Base-by-base conservation (phyloP, 64 coral and sea anemone species). In the Actinia equina region DNA sequence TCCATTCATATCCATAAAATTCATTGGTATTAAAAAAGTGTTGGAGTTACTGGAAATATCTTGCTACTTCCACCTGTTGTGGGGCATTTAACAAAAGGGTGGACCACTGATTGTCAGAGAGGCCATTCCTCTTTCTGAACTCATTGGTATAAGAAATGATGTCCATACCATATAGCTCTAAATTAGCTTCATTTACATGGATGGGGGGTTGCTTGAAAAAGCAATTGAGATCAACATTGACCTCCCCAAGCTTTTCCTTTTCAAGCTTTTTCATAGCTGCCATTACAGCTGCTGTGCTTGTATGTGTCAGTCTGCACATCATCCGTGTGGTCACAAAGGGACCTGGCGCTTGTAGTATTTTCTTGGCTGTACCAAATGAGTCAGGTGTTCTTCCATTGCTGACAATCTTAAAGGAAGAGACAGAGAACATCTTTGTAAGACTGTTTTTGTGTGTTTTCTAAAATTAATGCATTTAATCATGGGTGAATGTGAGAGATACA, bases 281-380 rank as follows among this genome's bases (percentile, higher is more conserved):
- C 55, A 63, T 27, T 2, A 63, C 84, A 44, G 46, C 58, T 25
- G 84, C 4, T 17, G 84, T 11, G 13, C 57, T 85, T 22, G 19
- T 55, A 52, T 85, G 84, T 17, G 84, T 44, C 55, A 85, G 57
- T 26, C 22, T 23, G 63, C 84, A 85, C 57, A 85, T 45, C 55
- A 85, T 85, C 2, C 84, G 55, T 85, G 54, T 61, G 57, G 58
- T 85, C 23, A 43, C 83, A 63, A 85, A 67, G n/a, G 84, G 84
- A 59, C 84, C 84, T 62, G 84, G 84, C 37, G 54, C 63, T 64
- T 61, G 53, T 30, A 63, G 13, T 10, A 85, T 85, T 63, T 85
- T 65, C 27, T 65, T 85, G 10, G 84, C 19, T 15, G 18, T 43
- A 19, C 26, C 84, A 59, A 85, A 63, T 19, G 84, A 61, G 58